Base-by-base conservation (phyloP, 2,797 vertebrate genomes). In the Artibeus jamaicensis region DNA sequence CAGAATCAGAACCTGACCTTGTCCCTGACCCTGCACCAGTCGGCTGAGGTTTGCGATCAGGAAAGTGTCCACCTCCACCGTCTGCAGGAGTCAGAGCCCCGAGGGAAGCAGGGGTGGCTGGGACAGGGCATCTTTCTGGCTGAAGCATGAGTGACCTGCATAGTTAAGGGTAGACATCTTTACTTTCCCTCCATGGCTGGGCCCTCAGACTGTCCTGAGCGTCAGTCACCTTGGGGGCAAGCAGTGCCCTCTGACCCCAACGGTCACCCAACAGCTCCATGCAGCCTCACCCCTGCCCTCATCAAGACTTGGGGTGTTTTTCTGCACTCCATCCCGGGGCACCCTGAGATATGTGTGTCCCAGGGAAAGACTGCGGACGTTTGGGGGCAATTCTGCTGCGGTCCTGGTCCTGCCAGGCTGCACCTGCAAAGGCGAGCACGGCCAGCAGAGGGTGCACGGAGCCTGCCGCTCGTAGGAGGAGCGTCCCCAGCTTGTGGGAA, bases 371-470 rank as follows among this genome's bases (percentile, higher is more conserved):
- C 15, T 89, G 32, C 68, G 46, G 53, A 37, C n/a, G 7, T 22
- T 65, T 48, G 3, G 42, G 24, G 81, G 50, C 19, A 10, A 39
- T 53, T 78, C 44, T 83, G 5, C 24, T 3, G 44, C 11, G 6
- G 29, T 14, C 44, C 24, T n/a, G 48, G 70, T 62, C 76, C 3
- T 34, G 65, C 53, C 46, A 8, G n/a, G n/a, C 46, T n/a, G 4
- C 26, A 53, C 0, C 82, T 92, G 96, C 65, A 88, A 84, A 96
- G 86, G 76, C 57, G 11, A 94, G 18, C 9, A 70, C 44, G 59
- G 59, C 96, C 97, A 86, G 94, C 50, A 97, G 97, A 68, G 95
- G 96, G 96, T 1, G 92, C 71, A 29, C 2, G 50, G 84, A 89
- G 11, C 42, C 88, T 67, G 57, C n/a, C 3, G 42, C 26, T 16